Evolutionary conservation across 2,888 invertebrate species (phyloP).

Genomic region (Bombyx huttoni): DNA sequence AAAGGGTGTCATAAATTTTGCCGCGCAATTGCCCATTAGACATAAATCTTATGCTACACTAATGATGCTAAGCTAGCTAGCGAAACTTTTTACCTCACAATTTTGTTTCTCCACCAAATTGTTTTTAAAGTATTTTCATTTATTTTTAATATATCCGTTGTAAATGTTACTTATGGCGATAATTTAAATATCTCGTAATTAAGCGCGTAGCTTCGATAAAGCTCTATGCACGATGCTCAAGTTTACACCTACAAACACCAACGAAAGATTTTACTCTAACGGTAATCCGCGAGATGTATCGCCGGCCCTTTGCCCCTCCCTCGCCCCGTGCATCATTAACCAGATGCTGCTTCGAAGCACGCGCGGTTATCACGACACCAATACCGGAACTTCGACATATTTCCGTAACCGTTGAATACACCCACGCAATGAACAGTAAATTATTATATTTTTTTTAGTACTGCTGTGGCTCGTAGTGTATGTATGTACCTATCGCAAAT

Average conservation of each 20-base stretch:
- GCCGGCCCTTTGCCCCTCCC: slow-evolving; percentile 9
- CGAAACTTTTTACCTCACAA: no score
- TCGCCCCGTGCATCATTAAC: slow-evolving; percentile 12
- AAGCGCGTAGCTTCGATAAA: no score
- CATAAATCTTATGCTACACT: slow-evolving; percentile 4
- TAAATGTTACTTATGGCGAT: no score
- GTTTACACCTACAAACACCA: neutral
- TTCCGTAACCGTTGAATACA: neutral
- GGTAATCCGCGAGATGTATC: slow-evolving; percentile 7
- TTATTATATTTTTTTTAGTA: no score
- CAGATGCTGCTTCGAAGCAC: neutral
- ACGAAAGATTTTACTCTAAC: neutral
- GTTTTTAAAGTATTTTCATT: no score
- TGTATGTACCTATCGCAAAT: no score
- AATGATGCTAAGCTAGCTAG: neutral
- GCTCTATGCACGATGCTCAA: neutral
- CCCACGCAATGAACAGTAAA: neutral
- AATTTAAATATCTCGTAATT: no score
- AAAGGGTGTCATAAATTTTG: slow-evolving; percentile 16
- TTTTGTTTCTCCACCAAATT: no score
- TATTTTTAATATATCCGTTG: no score
- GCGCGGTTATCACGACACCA: neutral
- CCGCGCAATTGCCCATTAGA: slow-evolving; percentile 10
- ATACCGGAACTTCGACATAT: neutral
- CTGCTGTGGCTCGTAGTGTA: no score